phyloP scores from a whole-genome alignment of 2,113 vertebrate species.

The Meleagris gallopavo region DNA sequence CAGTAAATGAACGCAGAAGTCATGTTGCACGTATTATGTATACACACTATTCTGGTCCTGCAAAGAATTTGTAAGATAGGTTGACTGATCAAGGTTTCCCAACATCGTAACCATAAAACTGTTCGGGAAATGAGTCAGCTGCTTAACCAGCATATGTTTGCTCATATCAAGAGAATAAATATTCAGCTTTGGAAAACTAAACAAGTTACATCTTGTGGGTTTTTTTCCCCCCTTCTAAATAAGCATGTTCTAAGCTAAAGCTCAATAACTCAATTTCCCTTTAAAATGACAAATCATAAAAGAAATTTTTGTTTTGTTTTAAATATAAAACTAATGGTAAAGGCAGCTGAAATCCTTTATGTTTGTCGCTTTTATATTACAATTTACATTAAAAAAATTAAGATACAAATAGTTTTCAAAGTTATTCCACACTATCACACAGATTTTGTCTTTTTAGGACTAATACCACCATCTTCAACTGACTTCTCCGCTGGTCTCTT shows the following conservation, averaged over 20 bases:
- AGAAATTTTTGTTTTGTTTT: not conserved
- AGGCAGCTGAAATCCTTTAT: not conserved
- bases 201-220: not conserved
- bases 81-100: not conserved
- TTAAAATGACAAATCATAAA: not conserved
- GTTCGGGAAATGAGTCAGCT: not conserved
- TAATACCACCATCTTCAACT: slow-evolving; percentile 35
- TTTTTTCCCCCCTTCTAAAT: slow-evolving; percentile 12
- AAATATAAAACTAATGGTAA: slow-evolving; percentile 1
- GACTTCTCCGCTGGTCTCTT: slow-evolving; percentile 83
- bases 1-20: not conserved
- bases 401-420: not conserved
- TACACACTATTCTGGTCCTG: not conserved
- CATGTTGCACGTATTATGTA: not conserved
- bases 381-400: not conserved
- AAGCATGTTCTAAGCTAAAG: not conserved
- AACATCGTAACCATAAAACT: not conserved
- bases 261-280: not conserved
- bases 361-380: not conserved
- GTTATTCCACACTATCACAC: slow-evolving; percentile 11
- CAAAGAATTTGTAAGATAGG: not conserved
- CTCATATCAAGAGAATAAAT: not conserved
- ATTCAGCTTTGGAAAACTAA: not conserved
- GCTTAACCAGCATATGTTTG: not conserved
- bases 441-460: slow-evolving; percentile 80